Conservation (phyloP, 2,113 vertebrate species). For the Ctenodactylus gundi region DNA sequence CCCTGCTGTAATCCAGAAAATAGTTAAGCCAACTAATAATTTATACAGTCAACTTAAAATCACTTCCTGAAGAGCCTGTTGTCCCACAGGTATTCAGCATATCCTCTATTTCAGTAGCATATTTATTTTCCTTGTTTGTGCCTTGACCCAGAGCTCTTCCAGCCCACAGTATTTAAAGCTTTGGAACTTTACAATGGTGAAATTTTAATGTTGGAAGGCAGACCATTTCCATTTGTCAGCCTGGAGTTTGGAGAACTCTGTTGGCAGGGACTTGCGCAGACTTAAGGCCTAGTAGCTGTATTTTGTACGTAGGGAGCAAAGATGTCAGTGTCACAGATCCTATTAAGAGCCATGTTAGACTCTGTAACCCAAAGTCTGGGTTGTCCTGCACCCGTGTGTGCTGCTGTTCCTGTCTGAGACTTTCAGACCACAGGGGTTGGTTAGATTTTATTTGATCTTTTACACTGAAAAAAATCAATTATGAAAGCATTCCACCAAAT, state of each 20-base stretch:
- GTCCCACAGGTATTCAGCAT: background rate
- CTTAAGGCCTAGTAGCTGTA: background rate
- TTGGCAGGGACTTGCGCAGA: background rate
- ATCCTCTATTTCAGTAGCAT: background rate
- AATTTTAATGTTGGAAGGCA: background rate
- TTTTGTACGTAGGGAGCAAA: background rate
- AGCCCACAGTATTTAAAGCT: background rate
- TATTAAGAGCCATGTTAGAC: background rate
- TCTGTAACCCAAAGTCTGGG: background rate
- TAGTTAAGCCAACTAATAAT: background rate
- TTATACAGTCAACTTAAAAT: background rate
- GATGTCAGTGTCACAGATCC: background rate
- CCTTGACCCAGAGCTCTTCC: background rate
- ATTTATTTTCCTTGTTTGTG: background rate
- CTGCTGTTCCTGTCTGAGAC: background rate
- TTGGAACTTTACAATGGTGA: background rate
- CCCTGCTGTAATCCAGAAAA: background rate
- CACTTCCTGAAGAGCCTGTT: background rate
- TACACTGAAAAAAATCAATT: too few relatives aligned
- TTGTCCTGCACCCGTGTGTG: too few relatives aligned
- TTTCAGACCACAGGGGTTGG: too few relatives aligned
- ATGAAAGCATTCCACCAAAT: too few relatives aligned
- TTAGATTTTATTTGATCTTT: too few relatives aligned
- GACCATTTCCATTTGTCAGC: too few relatives aligned
- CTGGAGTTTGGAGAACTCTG: too few relatives aligned